Base-by-base conservation (phyloP, 2,888 invertebrate genomes). In the Watsonalla cultraria region DNA sequence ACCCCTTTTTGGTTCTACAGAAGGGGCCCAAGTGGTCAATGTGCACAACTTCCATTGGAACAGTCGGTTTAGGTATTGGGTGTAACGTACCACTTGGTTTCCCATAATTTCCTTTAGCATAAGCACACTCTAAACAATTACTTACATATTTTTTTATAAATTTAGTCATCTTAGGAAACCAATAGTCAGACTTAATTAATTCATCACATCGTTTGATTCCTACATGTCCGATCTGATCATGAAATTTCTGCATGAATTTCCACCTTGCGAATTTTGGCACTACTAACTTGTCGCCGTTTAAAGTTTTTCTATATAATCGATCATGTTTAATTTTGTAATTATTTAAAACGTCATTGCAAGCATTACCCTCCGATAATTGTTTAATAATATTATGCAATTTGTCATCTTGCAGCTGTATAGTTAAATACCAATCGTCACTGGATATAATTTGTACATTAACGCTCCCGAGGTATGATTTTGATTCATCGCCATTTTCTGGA, bases 151-250 rank as follows among this genome's bases (percentile, higher is more conserved):
- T 72, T 6, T 46, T 54, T 34, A 71, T 59, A 54, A 64, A 67
- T 0, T 61, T 54, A 0, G 58, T 56, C 68, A 73, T 68, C 55
- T 66, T 68, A 8, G 66, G 61, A 51, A 76, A 76, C 75, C 76
- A 75, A 51, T 56, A 75, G 0, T 64, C 61, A 0, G 52, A 55
- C 59, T 74, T 76, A 11, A 76, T 68, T 7, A 71, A 13, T 5
- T 65, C 60, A 13, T n/a, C 42, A 47, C 66, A 68, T 11, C 58
- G 53, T n/a, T 70, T 53, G 5, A 69, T 53, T 0, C 68, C 68
- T n/a, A 67, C 54, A 51, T 78, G 72, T 1, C 76, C 76, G n/a
- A 76, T 69, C 0, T 75, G 65, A 55, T 77, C 74, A 52, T 75
- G 76, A 47, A 66, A 61, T 66, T 66, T 74, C 46, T 70, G 70